phyloP scores from a whole-genome alignment of 1,140 invertebrate species.

The Papilio helenus region DNA sequence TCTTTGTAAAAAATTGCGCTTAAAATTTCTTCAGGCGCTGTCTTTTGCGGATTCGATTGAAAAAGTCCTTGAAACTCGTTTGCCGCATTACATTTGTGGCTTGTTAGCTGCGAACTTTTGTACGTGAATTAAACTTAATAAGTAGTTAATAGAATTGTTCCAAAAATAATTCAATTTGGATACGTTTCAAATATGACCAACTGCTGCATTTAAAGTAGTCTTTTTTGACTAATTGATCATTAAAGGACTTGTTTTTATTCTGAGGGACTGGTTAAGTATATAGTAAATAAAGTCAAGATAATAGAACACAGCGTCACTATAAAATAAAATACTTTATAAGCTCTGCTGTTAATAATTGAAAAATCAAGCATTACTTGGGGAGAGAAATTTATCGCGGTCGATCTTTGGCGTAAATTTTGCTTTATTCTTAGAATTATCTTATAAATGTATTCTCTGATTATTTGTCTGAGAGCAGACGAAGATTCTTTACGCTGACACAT shows the following conservation, averaged over 20 bases:
- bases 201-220: too few relatives aligned
- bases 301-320: too few relatives aligned
- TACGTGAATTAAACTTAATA: neutral
- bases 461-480: neutral
- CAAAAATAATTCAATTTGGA: neutral
- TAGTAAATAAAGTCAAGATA: too few relatives aligned
- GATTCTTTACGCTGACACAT: neutral
- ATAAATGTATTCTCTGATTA: neutral
- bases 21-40: neutral
- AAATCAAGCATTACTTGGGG: neutral
- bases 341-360: too few relatives aligned
- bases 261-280: too few relatives aligned
- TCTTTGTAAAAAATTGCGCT: neutral
- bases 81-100: constrained; percentile 13
- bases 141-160: neutral
- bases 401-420: neutral
- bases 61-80: constrained; percentile 18
- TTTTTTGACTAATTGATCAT: too few relatives aligned
- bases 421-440: neutral
- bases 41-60: constrained; percentile 10
- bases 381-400: neutral
- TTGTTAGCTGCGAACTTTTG: neutral
- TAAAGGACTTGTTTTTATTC: too few relatives aligned
- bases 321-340: too few relatives aligned
- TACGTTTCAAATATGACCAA: neutral